Evolutionary conservation across 2,888 invertebrate species (phyloP), one percentile per base, ranked within the genome.

Genomic region (Taphrorychus bicolor): DNA sequence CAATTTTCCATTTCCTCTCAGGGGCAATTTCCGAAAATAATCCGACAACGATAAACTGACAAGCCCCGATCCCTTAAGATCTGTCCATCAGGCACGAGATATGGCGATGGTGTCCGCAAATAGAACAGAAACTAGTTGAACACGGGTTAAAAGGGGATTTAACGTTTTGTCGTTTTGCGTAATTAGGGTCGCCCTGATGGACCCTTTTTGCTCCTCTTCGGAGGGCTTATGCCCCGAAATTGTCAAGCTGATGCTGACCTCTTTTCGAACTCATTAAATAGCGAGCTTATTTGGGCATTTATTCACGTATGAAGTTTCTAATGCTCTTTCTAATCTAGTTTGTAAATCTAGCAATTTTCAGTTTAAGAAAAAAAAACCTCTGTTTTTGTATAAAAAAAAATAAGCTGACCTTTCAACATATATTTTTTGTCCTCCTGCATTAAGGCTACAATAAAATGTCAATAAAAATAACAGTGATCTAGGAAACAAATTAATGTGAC

Each of bases 51-150:
- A 45, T 45, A 45, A 45, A 45, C 45, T 45, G 45, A 45, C 45
- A 7, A 32, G 2, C 16, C 45, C 17, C 17, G 45, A 45, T 45
- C 45, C 45, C 45, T 45, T 14, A 7, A 45, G 45, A 45, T 51
- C 51, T n/a, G 51, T 51, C 51, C 51, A 19, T 51, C 19, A 51
- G 51, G 7, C 19, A 19, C 21, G 4, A 11, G 18, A 21, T 21
- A 45, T 45, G 14, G 17, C 18, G 21, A 45, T 45, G 14, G 17
- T 17, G 21, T 19, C 51, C 21, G 21, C 51, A 51, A 51, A 14
- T 51, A 51, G 51, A 51, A 11, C 11, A 51, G 18, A 51, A 51
- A 51, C 51, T 51, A 51, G 51, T 51, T 51, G 51, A 51, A 51
- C 51, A 19, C 45, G 51, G 51, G 18, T 51, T 19, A 51, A 51